phyloP scores from a whole-genome alignment of 1,140 invertebrate genomes.

The Drosophila ambigua region DNA sequence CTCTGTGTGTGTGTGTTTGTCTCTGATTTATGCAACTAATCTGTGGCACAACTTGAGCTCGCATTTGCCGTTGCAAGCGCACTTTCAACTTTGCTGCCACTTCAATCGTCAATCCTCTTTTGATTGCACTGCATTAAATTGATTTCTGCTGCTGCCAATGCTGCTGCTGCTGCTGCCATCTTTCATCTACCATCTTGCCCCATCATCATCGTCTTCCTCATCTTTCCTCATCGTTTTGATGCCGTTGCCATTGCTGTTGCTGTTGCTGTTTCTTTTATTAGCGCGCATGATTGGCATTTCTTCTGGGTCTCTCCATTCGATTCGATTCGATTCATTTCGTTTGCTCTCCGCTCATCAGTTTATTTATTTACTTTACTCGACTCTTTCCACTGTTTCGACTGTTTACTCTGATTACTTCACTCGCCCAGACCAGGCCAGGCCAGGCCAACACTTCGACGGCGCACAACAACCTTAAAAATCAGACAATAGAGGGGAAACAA shows the following conservation, averaged over 20 bases:
- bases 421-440: constrained; percentile 5
- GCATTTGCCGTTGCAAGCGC: constrained; percentile 19
- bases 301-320: constrained; percentile 22
- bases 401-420: constrained; percentile 76
- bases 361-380: constrained; percentile 62
- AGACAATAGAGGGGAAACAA: constrained; percentile 12
- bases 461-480: constrained; percentile 10
- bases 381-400: constrained; percentile 48
- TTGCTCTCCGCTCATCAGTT: constrained; percentile 53
- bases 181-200: constrained; percentile 15
- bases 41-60: constrained; percentile 26
- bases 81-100: constrained; percentile 58
- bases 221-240: constrained; percentile 12
- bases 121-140: constrained; percentile 82
- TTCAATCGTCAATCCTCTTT: constrained; percentile 64
- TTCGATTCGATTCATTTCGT: constrained; percentile 37
- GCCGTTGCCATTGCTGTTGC: constrained; percentile 6
- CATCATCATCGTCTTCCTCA: constrained; percentile 30
- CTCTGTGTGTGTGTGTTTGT: not conserved
- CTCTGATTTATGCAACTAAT: constrained; percentile 48
- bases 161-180: not conserved
- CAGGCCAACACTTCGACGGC: not conserved
- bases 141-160: constrained; percentile 46
- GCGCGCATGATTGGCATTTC: constrained; percentile 79
- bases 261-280: constrained; percentile 65